Percentiles rank a stretch among this genome's conserved stretches.
These are phyloP conservation scores for Artibeus lituratus DNA, from an alignment of 2,797 vertebrate genomes.

Conservation along the genomic window DNA sequence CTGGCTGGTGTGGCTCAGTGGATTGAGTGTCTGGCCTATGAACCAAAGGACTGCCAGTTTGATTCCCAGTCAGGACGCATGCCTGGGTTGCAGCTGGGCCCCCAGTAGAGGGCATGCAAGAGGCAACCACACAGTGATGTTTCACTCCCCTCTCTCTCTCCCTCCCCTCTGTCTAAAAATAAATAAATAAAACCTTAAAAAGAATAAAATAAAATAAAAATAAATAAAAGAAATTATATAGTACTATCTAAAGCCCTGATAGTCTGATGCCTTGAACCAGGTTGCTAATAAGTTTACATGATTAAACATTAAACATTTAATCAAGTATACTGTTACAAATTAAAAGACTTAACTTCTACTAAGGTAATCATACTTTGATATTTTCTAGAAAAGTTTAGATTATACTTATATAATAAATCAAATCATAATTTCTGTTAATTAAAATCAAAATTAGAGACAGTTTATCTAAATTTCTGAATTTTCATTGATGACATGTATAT, in stretches of 20 bases:
- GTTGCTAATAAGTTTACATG: neutral
- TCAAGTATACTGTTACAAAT: constrained; percentile 12
- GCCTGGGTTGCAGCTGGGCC: too few relatives aligned
- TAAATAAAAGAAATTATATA: constrained; percentile 28
- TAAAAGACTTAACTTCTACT: neutral
- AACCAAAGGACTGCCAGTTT: too few relatives aligned
- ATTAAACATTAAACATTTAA: constrained; percentile 24
- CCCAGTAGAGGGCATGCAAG: too few relatives aligned
- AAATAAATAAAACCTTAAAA: too few relatives aligned
- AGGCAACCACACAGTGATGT: too few relatives aligned
- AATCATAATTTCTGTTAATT: constrained; percentile 24
- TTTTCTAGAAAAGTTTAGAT: constrained; percentile 17
- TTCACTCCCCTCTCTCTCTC: too few relatives aligned
- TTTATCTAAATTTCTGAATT: constrained; percentile 31
- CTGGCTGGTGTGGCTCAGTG: too few relatives aligned
- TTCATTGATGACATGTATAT: neutral
- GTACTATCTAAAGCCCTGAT: neutral
- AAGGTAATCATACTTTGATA: neutral
- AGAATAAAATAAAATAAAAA: too few relatives aligned
- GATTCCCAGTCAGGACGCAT: too few relatives aligned
- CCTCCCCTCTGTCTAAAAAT: too few relatives aligned
- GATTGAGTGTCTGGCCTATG: too few relatives aligned
- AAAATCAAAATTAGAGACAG: neutral
- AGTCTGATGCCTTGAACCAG: neutral
- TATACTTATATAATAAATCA: neutral